A percentile compares a stretch with the other conserved stretches of the same genome.
These are phyloP conservation scores for Oasisia sp. DNA, from an alignment of 2,888 invertebrate species.

Conservation along the genomic window DNA sequence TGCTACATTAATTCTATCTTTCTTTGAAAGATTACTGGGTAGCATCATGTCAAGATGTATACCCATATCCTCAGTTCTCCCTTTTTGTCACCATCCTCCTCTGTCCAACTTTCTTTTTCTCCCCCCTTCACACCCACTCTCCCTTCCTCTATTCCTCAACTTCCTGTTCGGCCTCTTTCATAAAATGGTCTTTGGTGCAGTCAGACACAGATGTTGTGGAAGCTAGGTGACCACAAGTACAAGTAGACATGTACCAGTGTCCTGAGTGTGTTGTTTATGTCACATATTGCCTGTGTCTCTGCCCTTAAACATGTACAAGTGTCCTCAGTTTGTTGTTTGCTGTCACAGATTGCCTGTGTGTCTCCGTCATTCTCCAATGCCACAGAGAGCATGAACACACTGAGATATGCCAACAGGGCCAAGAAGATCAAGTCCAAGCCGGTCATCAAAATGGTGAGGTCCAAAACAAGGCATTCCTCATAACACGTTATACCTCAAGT, in stretches of 20 bases:
- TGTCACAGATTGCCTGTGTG: constrained; percentile 86
- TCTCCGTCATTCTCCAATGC: constrained; percentile 88
- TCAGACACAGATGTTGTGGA: too few species aligned
- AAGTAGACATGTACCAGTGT: neutral
- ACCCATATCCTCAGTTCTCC: neutral
- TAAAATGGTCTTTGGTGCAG: too few species aligned
- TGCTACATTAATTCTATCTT: too few species aligned
- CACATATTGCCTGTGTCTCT: constrained; percentile 91
- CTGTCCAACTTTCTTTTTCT: neutral
- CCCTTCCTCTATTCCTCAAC: neutral
- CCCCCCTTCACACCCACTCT: neutral
- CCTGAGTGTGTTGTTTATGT: neutral
- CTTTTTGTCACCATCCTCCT: neutral
- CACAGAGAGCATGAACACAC: constrained; percentile 88
- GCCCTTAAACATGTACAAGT: too few species aligned
- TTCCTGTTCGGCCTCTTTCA: neutral
- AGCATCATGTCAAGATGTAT: too few species aligned
- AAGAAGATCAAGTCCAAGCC: constrained; percentile 94
- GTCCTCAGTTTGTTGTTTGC: too few species aligned
- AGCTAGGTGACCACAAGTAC: too few species aligned
- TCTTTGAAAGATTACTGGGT: too few species aligned
- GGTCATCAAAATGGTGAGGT: constrained; percentile 85
- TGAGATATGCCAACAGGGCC: constrained; percentile 90
- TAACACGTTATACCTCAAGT: too few species aligned
- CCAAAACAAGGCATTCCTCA: neutral